Conservation (phyloP, 2,888 invertebrate species). For the Lithophane leautieri region DNA sequence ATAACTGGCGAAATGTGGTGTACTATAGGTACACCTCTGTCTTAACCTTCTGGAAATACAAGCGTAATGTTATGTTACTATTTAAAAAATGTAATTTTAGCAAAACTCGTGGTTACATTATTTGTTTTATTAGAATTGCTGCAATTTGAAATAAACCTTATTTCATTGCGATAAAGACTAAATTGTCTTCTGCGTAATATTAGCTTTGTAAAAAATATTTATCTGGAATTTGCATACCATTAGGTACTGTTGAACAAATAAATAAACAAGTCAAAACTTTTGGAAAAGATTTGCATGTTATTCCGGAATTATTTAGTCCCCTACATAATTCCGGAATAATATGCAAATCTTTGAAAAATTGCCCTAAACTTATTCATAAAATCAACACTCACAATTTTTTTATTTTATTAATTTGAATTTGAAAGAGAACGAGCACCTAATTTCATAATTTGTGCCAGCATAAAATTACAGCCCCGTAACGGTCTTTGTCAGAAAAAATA, state of each 20-base stretch:
- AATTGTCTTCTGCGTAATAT: not conserved
- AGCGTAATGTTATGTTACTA: not conserved
- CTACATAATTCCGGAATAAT: constrained; percentile 7
- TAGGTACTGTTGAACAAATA: constrained; percentile 16
- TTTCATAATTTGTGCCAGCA: not conserved
- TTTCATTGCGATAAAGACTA: not conserved
- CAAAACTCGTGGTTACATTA: not conserved
- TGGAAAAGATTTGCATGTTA: not conserved
- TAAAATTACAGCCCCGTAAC: not conserved
- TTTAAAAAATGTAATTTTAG: not conserved
- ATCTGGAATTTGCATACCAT: constrained; percentile 32
- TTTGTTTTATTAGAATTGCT: not conserved
- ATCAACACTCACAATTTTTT: not conserved
- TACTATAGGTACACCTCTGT: no score
- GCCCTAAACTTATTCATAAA: constrained; percentile 32
- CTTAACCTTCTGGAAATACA: no score
- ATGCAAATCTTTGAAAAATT: constrained; percentile 39
- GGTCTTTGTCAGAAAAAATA: not conserved
- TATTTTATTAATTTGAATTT: constrained; percentile 22
- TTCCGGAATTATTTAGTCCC: not conserved
- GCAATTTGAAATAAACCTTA: not conserved
- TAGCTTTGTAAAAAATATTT: not conserved
- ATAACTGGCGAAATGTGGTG: no score
- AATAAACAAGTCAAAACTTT: constrained; percentile 32
- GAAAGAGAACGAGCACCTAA: not conserved